A percentile compares a stretch with the other conserved stretches of the same genome.
phyloP scores from a whole-genome alignment of 2,888 invertebrate genomes.

The Cerceris rybyensis region DNA sequence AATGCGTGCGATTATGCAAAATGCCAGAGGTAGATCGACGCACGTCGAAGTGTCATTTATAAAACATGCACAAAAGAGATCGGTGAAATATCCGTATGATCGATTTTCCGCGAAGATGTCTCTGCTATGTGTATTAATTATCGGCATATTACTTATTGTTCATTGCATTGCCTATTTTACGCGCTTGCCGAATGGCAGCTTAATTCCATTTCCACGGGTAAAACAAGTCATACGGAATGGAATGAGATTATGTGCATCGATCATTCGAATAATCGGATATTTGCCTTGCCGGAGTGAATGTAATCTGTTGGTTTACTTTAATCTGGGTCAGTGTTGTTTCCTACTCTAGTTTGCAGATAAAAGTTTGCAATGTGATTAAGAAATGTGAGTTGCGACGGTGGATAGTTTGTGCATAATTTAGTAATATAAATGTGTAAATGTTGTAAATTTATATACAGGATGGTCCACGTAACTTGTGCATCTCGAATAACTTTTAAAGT shows the following conservation, averaged over 20 bases:
- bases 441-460: too few species aligned
- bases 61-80: background rate
- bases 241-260: background rate
- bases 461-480: too few species aligned
- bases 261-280: background rate
- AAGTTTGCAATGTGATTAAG: too few species aligned
- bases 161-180: background rate
- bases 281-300: background rate
- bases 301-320: background rate
- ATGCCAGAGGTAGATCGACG: conserved; percentile 1
- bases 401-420: too few species aligned
- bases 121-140: too few species aligned
- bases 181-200: background rate
- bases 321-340: background rate
- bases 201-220: background rate
- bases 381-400: too few species aligned
- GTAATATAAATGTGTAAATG: too few species aligned
- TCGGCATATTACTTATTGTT: conserved; percentile 10
- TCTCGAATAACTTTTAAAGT: too few species aligned
- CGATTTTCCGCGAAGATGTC: too few species aligned
- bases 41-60: conserved; percentile 11
- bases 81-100: conserved; percentile 9
- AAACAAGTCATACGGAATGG: background rate
- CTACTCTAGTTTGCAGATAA: too few species aligned
- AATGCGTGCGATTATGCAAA: conserved; percentile 20